phyloP scores from a whole-genome alignment of 2,113 vertebrate genomes.

The Brachionichthys hirsutus region DNA sequence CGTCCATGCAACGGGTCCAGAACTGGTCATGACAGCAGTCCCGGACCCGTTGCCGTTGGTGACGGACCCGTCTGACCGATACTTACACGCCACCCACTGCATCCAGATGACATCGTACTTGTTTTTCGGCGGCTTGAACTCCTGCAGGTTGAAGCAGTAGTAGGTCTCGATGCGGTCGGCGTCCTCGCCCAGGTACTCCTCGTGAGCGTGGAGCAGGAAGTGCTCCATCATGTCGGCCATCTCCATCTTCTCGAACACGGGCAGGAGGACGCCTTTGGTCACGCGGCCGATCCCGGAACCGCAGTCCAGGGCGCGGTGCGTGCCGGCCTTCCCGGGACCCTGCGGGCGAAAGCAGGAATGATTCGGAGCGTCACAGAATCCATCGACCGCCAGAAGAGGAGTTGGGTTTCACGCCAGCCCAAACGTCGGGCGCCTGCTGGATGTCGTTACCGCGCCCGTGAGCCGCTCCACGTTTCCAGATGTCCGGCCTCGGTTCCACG shows the following conservation, averaged over 20 bases:
- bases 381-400: too few species aligned
- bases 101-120: constrained; percentile 97
- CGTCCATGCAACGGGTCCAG: too few species aligned
- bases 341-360: constrained; percentile 40
- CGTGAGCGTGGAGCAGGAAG: constrained; percentile 89
- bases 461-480: constrained; percentile 25
- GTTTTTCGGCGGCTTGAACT: constrained; percentile 81
- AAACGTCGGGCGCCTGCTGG: too few species aligned
- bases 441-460: background rate
- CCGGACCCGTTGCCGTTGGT: too few species aligned
- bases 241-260: constrained; percentile 88
- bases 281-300: constrained; percentile 93
- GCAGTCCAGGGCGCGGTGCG: constrained; percentile 87
- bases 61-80: background rate
- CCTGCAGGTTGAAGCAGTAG: constrained; percentile 90
- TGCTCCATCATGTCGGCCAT: constrained; percentile 95
- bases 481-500: constrained; percentile 49
- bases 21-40: too few species aligned
- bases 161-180: constrained; percentile 86
- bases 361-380: too few species aligned
- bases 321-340: constrained; percentile 88
- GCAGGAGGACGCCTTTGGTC: constrained; percentile 89
- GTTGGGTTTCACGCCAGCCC: too few species aligned
- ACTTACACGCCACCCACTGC: constrained; percentile 97
- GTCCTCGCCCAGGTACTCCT: constrained; percentile 83